phyloP scores from a whole-genome alignment of 2,113 vertebrate genomes.

The Dermatemys mawii region DNA sequence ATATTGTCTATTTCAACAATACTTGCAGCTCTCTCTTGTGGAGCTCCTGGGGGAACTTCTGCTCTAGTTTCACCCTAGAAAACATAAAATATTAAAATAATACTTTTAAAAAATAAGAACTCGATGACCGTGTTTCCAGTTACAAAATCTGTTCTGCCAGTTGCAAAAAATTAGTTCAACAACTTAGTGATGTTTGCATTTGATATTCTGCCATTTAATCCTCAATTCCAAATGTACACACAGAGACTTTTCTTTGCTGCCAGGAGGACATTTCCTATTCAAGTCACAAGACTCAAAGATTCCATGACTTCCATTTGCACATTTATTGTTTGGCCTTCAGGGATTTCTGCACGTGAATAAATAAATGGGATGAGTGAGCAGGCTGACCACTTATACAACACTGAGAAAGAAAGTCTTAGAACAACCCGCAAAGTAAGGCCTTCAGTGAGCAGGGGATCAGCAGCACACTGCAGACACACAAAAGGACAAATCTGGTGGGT shows the following conservation, averaged over 20 bases:
- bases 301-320: not conserved
- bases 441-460: not conserved
- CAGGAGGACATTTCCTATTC: not conserved
- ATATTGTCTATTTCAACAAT: conserved; percentile 70
- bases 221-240: not conserved
- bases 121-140: not conserved
- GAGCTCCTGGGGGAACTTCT: conserved; percentile 88
- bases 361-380: not conserved
- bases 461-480: fast-evolving
- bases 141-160: not conserved
- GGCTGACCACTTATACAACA: not conserved
- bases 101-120: not conserved
- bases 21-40: conserved; percentile 82
- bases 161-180: not conserved
- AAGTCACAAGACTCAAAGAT: not conserved
- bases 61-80: conserved; percentile 75
- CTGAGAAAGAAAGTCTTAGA: not conserved
- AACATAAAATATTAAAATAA: not conserved
- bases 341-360: not conserved
- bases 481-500: not conserved
- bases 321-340: not conserved
- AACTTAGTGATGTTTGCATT: not conserved
- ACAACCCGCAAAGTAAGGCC: not conserved
- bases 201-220: not conserved
- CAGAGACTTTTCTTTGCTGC: not conserved